Percentiles rank a stretch among this genome's conserved stretches.
Conservation (phyloP, 2,888 invertebrate species). For the Spatulosminthurus flaviceps region DNA sequence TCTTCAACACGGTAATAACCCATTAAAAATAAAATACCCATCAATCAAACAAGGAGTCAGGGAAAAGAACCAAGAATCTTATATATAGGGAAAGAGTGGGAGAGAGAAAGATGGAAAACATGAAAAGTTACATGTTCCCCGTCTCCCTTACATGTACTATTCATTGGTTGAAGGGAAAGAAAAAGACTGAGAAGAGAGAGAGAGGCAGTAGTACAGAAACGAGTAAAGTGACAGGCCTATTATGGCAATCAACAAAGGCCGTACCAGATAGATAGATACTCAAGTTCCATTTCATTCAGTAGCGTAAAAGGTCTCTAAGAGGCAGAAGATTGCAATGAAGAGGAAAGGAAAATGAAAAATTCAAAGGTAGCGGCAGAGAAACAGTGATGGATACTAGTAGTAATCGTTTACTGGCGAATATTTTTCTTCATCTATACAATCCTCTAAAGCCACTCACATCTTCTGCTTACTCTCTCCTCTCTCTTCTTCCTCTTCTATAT, state of each 20-base stretch:
- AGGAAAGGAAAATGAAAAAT: slow-evolving; percentile 60
- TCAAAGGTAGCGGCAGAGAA: slow-evolving; percentile 58
- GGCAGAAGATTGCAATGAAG: slow-evolving; percentile 44
- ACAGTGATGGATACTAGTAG: slow-evolving; percentile 61
- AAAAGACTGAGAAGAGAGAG: slow-evolving; percentile 32
- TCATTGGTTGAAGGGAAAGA: not conserved
- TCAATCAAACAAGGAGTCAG: slow-evolving; percentile 30
- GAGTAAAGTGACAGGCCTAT: slow-evolving; percentile 55
- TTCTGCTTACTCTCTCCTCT: not conserved
- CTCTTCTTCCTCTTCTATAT: no score
- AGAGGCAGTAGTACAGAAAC: slow-evolving; percentile 11
- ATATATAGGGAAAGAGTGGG: slow-evolving; percentile 1
- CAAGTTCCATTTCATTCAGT: slow-evolving; percentile 54
- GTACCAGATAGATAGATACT: slow-evolving; percentile 49
- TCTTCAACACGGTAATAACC: slow-evolving; percentile 32
- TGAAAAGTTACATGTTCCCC: slow-evolving; percentile 31
- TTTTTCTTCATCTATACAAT: slow-evolving; percentile 39
- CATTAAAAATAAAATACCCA: slow-evolving; percentile 41
- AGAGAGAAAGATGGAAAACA: slow-evolving; percentile 23
- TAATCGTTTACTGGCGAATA: slow-evolving; percentile 44
- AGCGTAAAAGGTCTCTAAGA: slow-evolving; percentile 41
- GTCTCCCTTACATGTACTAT: not conserved
- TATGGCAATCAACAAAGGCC: slow-evolving; percentile 52
- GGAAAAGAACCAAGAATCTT: not conserved
- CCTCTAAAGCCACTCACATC: slow-evolving; percentile 4